Conservation (phyloP, 2,797 vertebrate genomes). For the Podarcis siculus region DNA sequence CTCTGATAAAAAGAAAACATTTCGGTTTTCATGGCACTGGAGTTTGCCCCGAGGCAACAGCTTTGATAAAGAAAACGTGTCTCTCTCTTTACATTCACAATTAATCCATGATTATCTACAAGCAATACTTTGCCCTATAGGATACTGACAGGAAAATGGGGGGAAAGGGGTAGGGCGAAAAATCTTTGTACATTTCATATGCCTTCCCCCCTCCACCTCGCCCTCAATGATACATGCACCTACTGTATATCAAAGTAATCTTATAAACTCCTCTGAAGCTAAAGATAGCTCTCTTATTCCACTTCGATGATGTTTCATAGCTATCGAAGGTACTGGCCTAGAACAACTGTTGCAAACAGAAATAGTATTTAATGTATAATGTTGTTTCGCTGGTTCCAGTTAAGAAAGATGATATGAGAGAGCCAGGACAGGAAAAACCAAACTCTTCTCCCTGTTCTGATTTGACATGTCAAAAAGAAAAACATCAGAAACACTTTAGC, state of each 20-base stretch:
- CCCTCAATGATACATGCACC: constrained; percentile 25
- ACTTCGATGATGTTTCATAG: constrained; percentile 47
- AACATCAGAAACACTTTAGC: constrained; percentile 47
- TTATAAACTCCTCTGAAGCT: constrained; percentile 48
- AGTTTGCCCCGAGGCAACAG: constrained; percentile 82
- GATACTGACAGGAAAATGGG: constrained; percentile 60
- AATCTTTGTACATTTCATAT: constrained; percentile 57
- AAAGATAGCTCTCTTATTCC: constrained; percentile 56
- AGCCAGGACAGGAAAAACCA: constrained; percentile 38
- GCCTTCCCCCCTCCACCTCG: constrained; percentile 19
- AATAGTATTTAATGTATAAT: constrained; percentile 63
- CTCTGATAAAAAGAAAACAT: constrained; percentile 82
- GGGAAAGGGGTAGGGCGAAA: constrained; percentile 7
- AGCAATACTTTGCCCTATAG: constrained; percentile 73
- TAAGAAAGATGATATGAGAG: constrained; percentile 52
- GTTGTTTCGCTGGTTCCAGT: constrained; percentile 55
- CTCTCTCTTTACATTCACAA: constrained; percentile 80
- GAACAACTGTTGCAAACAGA: constrained; percentile 65
- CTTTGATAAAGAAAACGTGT: constrained; percentile 88
- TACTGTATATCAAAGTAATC: constrained; percentile 62
- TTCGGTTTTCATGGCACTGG: constrained; percentile 79
- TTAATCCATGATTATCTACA: constrained; percentile 87
- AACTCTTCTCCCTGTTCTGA: constrained; percentile 31
- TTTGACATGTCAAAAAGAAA: constrained; percentile 48
- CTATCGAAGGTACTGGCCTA: constrained; percentile 58